A percentile compares a stretch with the other conserved stretches of the same genome.
Conservation (phyloP, 2,888 invertebrate genomes). For the Scaptomyza caliginosa region DNA sequence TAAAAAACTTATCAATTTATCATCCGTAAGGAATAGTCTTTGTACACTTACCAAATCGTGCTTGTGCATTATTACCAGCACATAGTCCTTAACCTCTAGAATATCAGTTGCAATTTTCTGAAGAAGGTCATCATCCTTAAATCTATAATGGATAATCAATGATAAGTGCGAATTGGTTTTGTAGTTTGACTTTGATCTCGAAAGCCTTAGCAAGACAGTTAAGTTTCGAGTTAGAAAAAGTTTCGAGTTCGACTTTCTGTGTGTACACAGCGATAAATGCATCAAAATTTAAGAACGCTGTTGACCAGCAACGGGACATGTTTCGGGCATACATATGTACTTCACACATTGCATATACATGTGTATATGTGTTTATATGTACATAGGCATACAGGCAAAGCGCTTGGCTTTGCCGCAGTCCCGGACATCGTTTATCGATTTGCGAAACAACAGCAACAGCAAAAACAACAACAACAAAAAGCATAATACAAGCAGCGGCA, state of each 20-base stretch:
- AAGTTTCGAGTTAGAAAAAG: neutral
- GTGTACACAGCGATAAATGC: constrained; percentile 42
- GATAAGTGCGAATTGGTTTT: neutral
- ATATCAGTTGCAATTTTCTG: constrained; percentile 3
- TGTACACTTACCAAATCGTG: constrained; percentile 35
- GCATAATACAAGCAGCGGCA: constrained; percentile 26
- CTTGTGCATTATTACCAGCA: constrained; percentile 28
- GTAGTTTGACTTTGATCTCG: neutral
- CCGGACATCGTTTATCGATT: constrained; percentile 79
- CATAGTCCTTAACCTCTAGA: constrained; percentile 18
- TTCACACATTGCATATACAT: neutral
- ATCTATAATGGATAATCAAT: neutral
- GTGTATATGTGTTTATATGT: constrained; percentile 6
- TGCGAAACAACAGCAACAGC: constrained; percentile 58
- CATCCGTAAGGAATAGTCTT: neutral
- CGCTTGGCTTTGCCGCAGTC: constrained; percentile 65
- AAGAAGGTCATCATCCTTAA: constrained; percentile 17
- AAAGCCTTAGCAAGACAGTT: neutral
- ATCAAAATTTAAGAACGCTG: constrained; percentile 25
- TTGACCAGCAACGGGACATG: constrained; percentile 48
- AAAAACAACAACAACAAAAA: constrained; percentile 40
- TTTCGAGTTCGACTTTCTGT: neutral
- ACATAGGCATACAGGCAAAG: constrained; percentile 58
- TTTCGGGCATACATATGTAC: constrained; percentile 12
- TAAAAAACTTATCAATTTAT: neutral